Evolutionary conservation across 2,888 invertebrate genomes (phyloP), one percentile per base, ranked within the genome.

Genomic region (Xanthorhoe spadicearia): DNA sequence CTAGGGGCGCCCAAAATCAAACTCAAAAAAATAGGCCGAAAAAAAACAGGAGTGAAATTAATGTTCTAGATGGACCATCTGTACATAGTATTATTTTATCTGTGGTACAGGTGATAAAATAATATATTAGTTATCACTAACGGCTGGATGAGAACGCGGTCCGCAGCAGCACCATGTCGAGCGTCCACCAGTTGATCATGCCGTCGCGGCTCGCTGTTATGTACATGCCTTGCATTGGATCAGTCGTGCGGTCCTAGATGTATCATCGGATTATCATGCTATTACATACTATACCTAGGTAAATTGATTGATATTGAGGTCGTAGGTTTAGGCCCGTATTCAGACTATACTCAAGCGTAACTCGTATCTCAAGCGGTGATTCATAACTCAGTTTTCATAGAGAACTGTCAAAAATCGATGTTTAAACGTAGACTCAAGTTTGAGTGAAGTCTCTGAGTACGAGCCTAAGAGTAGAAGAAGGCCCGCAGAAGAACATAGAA

Each of bases 151-250:
- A 96, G 74, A 89, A 93, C 0, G 95, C 95, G 10, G 94, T 94
- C 63, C 95, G 93, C 72, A 95, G 89, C 58, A 94, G 90, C n/a
- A 94, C 93, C 93, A 97, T 94, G 76, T 96, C 95, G 15, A 96
- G 85, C 0, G 95, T 94, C 97, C 97, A 97, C 86, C 96, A 96
- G 83, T 96, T 96, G 73, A 97, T 94, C 75, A 94, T 90, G 0
- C 97, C 97, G 79, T 97, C 97, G 74, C 95, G 95, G 77, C 97
- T 97, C 35, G 95, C 95, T 0, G 97, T 96, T 70, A 97, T 84
- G 85, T 97, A 97, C 75, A 94, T 94, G 51, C 97, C 97, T 66
- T 94, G 94, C 71, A 94, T 91, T 70, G 94, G 94, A 76, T 94
- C 94, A 10, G 91, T 93, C 13, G 85, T 91, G 69, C 94, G 92